Evolutionary conservation across 2,888 invertebrate genomes (phyloP), one percentile per base, ranked within the genome.

Genomic region (Leptodirus hochenwartii): DNA sequence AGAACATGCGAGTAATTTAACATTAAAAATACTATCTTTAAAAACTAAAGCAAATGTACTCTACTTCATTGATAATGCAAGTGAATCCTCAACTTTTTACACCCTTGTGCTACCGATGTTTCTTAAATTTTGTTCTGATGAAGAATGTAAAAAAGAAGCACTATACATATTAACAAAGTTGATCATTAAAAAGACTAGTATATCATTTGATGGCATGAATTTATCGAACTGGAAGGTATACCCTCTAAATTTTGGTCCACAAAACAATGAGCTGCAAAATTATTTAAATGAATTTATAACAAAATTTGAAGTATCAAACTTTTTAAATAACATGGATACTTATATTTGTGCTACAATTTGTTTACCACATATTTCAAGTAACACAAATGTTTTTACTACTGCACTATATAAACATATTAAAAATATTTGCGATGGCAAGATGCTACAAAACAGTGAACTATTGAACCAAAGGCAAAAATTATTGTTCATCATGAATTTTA

Each of bases 1-100:
- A 53, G 71, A 82, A 46, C 69, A 73, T 46, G 69, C 77, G 0
- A 71, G 72, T 17, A 61, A 66, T n/a, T 55, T 82, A 30, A 63
- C 74, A 1, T 63, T 67, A 42, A 72, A 70, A 37, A 54, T 74
- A 14, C 48, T 80, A 16, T 59, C 59, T 8, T 48, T 73, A 8
- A 57, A 63, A 5, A 58, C 67, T 31, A 59, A 62, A 26, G 53
- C 57, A 17, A 59, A 75, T 11, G 58, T 73, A 17, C 61, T 75
- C 28, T 59, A 64, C 32, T 72, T 79, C 44, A 64, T 79, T 3
- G 64, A 69, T 42, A 65, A 69, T 49, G 65, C 80, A 3, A 59
- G 66, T 20, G 51, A 61, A 17, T 75, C 73, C 45, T 61, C 71
- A 0, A 69, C 71, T 29, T 81, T 80, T 50, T 80, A 82, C 46